Conservation (phyloP, 2,113 vertebrate genomes). For the Diglossa brunneiventris region DNA sequence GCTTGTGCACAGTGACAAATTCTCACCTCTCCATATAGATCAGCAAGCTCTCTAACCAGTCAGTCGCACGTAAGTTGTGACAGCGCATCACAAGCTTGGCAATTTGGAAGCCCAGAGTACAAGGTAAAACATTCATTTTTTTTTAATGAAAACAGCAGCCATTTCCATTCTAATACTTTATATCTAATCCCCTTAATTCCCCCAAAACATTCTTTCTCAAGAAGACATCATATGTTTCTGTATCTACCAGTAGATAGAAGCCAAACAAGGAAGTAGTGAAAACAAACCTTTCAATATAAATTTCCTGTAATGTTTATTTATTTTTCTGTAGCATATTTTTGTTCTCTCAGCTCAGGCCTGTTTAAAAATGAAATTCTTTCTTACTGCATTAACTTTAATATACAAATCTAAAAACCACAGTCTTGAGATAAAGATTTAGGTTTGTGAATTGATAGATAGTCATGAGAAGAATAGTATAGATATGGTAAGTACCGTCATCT, state of each 20-base stretch:
- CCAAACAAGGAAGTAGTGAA: background rate
- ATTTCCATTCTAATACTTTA: conserved; percentile 15
- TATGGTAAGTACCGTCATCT: background rate
- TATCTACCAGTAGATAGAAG: background rate
- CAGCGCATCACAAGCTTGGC: conserved; percentile 64
- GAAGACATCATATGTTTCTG: background rate
- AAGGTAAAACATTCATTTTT: conserved; percentile 63
- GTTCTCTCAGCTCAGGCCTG: background rate
- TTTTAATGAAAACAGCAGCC: conserved; percentile 49
- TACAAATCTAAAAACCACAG: background rate
- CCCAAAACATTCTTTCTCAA: background rate
- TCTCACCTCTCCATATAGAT: conserved; percentile 78
- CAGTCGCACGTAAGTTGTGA: conserved; percentile 72
- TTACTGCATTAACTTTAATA: background rate
- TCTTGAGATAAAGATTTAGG: background rate
- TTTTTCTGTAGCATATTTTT: background rate
- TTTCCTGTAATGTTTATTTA: background rate
- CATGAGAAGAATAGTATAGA: background rate
- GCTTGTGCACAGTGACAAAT: conserved; percentile 78
- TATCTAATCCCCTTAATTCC: background rate
- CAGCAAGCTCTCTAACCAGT: conserved; percentile 69
- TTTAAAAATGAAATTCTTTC: background rate
- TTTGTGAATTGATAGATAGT: background rate
- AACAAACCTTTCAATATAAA: background rate
- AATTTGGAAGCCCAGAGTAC: conserved; percentile 64